These are phyloP conservation scores for Phenganax marumi DNA, from an alignment of 92 coral and sea anemone species.

Conservation along the genomic window DNA sequence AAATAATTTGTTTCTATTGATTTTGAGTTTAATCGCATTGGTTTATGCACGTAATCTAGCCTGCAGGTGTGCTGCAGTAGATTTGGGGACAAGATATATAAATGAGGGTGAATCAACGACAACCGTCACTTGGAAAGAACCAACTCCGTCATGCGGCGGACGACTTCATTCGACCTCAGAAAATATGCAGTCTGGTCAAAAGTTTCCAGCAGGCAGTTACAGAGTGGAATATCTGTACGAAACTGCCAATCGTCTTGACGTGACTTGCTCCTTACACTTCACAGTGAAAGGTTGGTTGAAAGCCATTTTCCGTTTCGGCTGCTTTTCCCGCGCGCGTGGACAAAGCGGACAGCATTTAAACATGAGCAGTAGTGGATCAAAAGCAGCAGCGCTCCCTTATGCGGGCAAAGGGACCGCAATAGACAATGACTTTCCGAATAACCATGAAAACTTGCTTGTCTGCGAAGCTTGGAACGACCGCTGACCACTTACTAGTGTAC, in stretches of 20 bases:
- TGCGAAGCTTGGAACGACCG: too few species aligned
- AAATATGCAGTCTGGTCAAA: not conserved
- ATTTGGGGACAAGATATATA: conserved; percentile 2
- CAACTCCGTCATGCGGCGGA: conserved; percentile 12
- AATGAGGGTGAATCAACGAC: not conserved
- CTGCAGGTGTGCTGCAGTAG: conserved; percentile 10
- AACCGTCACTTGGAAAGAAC: not conserved
- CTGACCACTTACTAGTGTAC: too few species aligned
- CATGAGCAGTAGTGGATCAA: too few species aligned
- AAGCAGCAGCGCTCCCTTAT: too few species aligned
- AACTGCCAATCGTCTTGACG: not conserved
- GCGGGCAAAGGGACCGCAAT: too few species aligned
- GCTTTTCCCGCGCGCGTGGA: too few species aligned
- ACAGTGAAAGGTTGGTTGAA: not conserved
- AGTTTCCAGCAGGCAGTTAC: not conserved
- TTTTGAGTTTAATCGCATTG: not conserved
- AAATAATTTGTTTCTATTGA: too few species aligned
- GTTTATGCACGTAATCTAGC: not conserved
- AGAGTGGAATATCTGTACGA: not conserved
- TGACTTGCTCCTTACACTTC: not conserved
- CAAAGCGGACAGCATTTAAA: too few species aligned
- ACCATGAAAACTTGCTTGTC: too few species aligned
- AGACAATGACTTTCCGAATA: too few species aligned
- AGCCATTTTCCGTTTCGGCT: too few species aligned
- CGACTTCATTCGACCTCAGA: not conserved